phyloP scores from a whole-genome alignment of 2,888 invertebrate species.

The Litoditis marina region DNA sequence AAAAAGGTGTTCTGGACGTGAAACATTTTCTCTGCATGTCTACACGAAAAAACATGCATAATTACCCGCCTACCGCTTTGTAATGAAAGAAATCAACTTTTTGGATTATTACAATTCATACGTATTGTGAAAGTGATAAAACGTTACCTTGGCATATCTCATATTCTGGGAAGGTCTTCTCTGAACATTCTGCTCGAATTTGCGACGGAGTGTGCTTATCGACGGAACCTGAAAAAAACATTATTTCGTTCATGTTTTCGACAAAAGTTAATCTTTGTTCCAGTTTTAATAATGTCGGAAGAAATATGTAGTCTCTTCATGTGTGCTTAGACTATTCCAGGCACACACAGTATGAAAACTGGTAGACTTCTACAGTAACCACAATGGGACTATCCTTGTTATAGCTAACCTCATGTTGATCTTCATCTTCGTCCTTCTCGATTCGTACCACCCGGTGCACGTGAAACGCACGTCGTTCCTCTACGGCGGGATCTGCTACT shows the following conservation, averaged over 20 bases:
- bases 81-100: too few relatives aligned
- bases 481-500: conserved; percentile 6
- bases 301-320: too few relatives aligned
- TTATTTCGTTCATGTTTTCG: too few relatives aligned
- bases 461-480: conserved; percentile 4
- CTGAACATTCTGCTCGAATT: conserved; percentile 11
- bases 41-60: too few relatives aligned
- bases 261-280: too few relatives aligned
- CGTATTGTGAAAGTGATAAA: not conserved
- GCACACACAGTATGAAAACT: not conserved
- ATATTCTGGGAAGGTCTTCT: not conserved
- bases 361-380: not conserved
- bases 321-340: too few relatives aligned
- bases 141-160: not conserved
- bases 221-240: conserved; percentile 4
- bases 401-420: not conserved
- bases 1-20: too few relatives aligned
- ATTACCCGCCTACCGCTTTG: too few relatives aligned
- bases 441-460: conserved; percentile 3
- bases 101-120: too few relatives aligned
- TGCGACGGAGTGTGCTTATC: conserved; percentile 15
- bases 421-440: conserved; percentile 8
- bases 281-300: too few relatives aligned
- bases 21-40: too few relatives aligned
- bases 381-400: not conserved